Evolutionary conservation across 1,140 invertebrate species (phyloP).

Genomic region (Drosophila tristis): DNA sequence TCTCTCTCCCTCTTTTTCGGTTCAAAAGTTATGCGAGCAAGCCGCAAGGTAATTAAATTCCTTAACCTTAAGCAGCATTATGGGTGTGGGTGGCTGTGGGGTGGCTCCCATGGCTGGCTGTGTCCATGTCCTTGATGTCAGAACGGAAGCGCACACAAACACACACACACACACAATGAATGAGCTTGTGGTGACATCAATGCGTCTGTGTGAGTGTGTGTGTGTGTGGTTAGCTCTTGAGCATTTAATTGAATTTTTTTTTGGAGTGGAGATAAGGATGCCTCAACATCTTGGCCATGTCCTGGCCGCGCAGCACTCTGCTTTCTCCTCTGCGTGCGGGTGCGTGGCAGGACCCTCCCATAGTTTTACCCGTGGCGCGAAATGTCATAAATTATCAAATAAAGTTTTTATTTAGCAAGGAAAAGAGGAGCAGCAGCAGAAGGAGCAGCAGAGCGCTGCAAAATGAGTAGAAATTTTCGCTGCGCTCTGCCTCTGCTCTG

Average conservation of each 20-base stretch:
- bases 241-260: conserved; percentile 76
- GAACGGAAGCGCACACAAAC: conserved; percentile 36
- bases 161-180: conserved; percentile 56
- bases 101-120: conserved; percentile 2
- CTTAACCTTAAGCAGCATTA: conserved; percentile 66
- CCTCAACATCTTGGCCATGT: conserved; percentile 56
- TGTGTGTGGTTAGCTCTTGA: conserved; percentile 66
- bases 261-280: conserved; percentile 45
- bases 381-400: conserved; percentile 76
- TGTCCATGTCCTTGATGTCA: conserved; percentile 40
- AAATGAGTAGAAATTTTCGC: conserved; percentile 21
- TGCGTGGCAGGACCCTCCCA: conserved; percentile 22
- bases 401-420: conserved; percentile 67
- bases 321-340: too few relatives aligned
- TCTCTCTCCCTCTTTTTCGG: conserved; percentile 11
- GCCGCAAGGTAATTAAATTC: conserved; percentile 74
- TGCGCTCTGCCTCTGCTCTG: neutral
- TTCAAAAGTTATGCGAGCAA: conserved; percentile 60
- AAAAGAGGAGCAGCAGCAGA: neutral
- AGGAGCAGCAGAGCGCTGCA: neutral
- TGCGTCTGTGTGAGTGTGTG: conserved; percentile 34
- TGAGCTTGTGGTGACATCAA: conserved; percentile 62
- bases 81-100: conserved; percentile 23
- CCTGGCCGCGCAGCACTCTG: conserved; percentile 1
- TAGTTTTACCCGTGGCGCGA: conserved; percentile 60